Conservation (phyloP, 2,113 vertebrate genomes). For the Peromyscus maniculatus region DNA sequence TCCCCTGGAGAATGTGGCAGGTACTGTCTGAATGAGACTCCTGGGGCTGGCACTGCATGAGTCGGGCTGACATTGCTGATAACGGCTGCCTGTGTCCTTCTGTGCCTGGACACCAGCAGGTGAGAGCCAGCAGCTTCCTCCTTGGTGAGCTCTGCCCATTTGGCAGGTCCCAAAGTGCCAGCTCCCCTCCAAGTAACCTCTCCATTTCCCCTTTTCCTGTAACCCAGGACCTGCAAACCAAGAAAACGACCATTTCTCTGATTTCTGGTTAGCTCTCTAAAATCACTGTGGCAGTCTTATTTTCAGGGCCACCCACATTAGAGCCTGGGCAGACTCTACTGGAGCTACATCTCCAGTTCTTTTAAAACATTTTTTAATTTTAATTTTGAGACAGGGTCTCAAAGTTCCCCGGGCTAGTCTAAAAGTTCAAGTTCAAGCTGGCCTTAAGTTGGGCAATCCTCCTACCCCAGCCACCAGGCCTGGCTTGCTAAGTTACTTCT, state of each 20-base stretch:
- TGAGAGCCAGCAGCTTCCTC: conserved; percentile 19
- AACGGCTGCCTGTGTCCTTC: conserved; percentile 71
- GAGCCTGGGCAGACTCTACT: neutral
- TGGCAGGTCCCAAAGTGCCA: conserved; percentile 54
- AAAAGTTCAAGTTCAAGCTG: neutral
- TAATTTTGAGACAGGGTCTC: neutral
- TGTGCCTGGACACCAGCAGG: conserved; percentile 31
- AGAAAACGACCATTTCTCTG: neutral
- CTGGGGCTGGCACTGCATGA: conserved; percentile 65
- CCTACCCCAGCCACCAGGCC: neutral
- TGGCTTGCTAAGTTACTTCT: neutral
- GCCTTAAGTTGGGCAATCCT: neutral
- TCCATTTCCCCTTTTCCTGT: neutral
- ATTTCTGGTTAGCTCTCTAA: conserved; percentile 13
- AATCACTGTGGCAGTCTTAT: neutral
- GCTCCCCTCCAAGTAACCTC: neutral
- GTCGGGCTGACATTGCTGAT: conserved; percentile 61
- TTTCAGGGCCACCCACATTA: neutral
- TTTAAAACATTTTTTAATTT: neutral
- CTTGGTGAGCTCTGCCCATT: conserved; percentile 9
- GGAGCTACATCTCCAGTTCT: neutral
- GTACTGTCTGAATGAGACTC: conserved; percentile 76
- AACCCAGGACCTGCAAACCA: conserved; percentile 29
- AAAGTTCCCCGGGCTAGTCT: neutral
- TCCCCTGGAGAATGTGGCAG: conserved; percentile 71